Percentiles rank a stretch among this genome's conserved stretches.
phyloP scores from a whole-genome alignment of 1,140 invertebrate species.

The Achroia grisella region DNA sequence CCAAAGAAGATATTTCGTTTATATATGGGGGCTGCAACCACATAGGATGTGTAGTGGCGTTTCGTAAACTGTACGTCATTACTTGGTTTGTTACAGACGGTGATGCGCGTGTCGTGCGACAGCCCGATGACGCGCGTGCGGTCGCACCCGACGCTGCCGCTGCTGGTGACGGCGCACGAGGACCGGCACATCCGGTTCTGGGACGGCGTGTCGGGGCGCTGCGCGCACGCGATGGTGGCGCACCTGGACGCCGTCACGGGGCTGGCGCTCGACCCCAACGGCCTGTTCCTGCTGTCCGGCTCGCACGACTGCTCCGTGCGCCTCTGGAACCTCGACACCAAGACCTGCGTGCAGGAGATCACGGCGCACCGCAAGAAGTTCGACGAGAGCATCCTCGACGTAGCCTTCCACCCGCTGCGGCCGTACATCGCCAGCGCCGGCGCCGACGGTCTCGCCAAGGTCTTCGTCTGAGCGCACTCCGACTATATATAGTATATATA shows the following conservation, averaged over 20 bases:
- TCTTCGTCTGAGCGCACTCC: slow-evolving; percentile 83
- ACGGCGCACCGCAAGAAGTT: slow-evolving; percentile 99
- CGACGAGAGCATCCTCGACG: slow-evolving; percentile 99
- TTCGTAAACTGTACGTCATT: no score
- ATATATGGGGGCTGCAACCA: no score
- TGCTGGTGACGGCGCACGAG: slow-evolving; percentile 97
- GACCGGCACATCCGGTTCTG: slow-evolving; percentile 98
- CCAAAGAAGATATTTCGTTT: no score
- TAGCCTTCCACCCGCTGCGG: slow-evolving; percentile 98
- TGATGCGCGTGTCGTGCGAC: slow-evolving; percentile 79
- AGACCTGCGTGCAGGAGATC: slow-evolving; percentile 99
- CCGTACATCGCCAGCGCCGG: slow-evolving; percentile 99
- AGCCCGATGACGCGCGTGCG: slow-evolving; percentile 87
- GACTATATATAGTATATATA: slow-evolving; percentile 24
- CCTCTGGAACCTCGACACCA: slow-evolving; percentile 99
- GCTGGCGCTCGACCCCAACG: slow-evolving; percentile 98
- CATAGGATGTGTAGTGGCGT: no score
- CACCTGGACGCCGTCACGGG: slow-evolving; percentile 99
- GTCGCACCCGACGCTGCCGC: slow-evolving; percentile 95
- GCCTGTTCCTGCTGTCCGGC: slow-evolving; percentile 97
- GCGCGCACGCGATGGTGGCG: slow-evolving; percentile 98
- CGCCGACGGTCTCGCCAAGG: slow-evolving; percentile 98
- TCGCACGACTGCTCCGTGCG: slow-evolving; percentile 98
- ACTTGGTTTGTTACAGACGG: slow-evolving; percentile 66
- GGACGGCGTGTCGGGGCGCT: slow-evolving; percentile 95